A percentile compares a stretch with the other conserved stretches of the same genome.
These are phyloP conservation scores for Drosophila pegasa DNA, from an alignment of 2,888 invertebrate species.

Conservation along the genomic window DNA sequence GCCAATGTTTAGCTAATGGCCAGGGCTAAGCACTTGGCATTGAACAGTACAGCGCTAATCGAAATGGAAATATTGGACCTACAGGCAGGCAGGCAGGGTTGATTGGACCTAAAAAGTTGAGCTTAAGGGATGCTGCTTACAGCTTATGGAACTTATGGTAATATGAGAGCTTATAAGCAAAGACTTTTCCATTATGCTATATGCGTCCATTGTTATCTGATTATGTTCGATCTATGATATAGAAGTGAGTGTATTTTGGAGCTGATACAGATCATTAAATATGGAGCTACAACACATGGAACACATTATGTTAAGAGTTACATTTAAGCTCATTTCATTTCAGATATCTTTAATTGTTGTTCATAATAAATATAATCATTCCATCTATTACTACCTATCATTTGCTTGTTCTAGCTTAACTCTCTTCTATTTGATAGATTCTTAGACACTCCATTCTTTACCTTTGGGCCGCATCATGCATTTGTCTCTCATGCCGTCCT, in stretches of 20 bases:
- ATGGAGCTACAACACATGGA: not conserved
- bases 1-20: constrained; percentile 35
- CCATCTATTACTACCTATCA: not conserved
- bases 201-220: not conserved
- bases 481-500: not conserved
- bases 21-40: constrained; percentile 34
- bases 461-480: constrained; percentile 12
- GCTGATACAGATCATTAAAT: not conserved
- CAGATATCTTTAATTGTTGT: too few species aligned
- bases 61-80: not conserved
- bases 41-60: constrained; percentile 25
- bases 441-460: not conserved
- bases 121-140: not conserved
- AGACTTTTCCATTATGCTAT: not conserved
- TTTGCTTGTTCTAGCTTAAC: not conserved
- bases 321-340: not conserved
- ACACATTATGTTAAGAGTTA: accelerated
- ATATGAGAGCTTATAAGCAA: not conserved
- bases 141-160: constrained; percentile 1
- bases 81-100: not conserved
- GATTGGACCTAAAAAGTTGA: too few species aligned
- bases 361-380: too few species aligned
- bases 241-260: too few species aligned
- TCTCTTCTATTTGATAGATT: not conserved
- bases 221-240: too few species aligned